Evolutionary conservation across 2,113 vertebrate genomes (phyloP).

Genomic region (Odontesthes bonariensis): DNA sequence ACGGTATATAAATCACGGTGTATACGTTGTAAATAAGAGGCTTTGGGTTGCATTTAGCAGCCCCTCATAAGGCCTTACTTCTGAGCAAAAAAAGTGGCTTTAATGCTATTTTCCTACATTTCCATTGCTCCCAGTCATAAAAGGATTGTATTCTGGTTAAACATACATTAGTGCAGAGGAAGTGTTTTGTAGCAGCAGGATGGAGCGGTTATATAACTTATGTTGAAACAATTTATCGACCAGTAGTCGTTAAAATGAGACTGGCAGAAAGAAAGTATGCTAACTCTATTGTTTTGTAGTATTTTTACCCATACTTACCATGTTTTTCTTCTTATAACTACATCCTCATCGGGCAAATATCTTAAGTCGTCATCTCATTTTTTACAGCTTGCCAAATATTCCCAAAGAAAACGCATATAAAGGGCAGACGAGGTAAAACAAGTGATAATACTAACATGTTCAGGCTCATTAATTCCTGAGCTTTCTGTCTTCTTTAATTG

Average conservation of each 20-base stretch:
- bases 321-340: not conserved
- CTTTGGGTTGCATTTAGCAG: constrained; percentile 41
- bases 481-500: not conserved
- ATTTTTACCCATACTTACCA: too few relatives aligned
- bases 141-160: constrained; percentile 8
- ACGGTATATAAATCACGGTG: constrained; percentile 40
- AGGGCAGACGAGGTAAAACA: not conserved
- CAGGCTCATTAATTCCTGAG: not conserved
- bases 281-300: too few relatives aligned
- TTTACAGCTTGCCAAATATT: not conserved
- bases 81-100: not conserved
- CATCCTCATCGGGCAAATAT: not conserved
- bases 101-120: not conserved
- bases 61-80: constrained; percentile 11
- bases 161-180: not conserved
- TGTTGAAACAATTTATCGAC: constrained; percentile 6
- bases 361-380: accelerated
- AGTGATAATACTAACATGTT: not conserved
- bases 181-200: constrained; percentile 1
- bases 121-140: constrained; percentile 7
- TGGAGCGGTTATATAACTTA: constrained; percentile 14
- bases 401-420: not conserved
- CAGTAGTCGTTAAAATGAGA: not conserved
- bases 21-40: constrained; percentile 35
- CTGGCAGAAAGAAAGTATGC: not conserved